Evolutionary conservation across 2,797 vertebrate species (phyloP).

Genomic region (Emys orbicularis): DNA sequence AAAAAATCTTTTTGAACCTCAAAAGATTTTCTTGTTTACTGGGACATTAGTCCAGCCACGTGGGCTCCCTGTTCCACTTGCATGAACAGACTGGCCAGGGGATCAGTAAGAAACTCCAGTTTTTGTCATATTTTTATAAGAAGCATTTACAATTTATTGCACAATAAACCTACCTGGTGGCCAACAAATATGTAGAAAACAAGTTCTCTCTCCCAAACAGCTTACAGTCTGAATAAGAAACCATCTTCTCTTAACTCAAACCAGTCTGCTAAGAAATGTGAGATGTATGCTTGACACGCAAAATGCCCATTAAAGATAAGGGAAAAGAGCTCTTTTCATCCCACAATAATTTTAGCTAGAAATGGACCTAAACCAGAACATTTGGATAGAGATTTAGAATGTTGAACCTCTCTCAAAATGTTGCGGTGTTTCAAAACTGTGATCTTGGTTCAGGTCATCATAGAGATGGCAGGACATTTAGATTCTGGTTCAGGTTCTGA

Average conservation of each 20-base stretch:
- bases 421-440: background rate
- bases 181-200: background rate
- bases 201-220: background rate
- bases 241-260: background rate
- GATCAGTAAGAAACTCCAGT: background rate
- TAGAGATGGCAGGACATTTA: background rate
- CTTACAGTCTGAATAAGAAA: background rate
- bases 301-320: background rate
- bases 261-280: background rate
- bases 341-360: background rate
- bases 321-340: background rate
- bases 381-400: background rate
- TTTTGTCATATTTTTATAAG: background rate
- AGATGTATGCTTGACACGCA: background rate
- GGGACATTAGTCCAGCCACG: background rate
- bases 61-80: background rate
- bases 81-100: background rate
- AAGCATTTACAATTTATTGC: background rate
- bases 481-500: background rate
- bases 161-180: background rate
- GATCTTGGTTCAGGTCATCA: background rate
- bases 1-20: too few species aligned
- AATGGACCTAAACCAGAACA: background rate
- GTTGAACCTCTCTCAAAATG: background rate
- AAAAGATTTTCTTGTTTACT: background rate